A percentile compares a stretch with the other conserved stretches of the same genome.
Conservation (phyloP, 2,797 vertebrate species). For the Liparis tanakae region DNA sequence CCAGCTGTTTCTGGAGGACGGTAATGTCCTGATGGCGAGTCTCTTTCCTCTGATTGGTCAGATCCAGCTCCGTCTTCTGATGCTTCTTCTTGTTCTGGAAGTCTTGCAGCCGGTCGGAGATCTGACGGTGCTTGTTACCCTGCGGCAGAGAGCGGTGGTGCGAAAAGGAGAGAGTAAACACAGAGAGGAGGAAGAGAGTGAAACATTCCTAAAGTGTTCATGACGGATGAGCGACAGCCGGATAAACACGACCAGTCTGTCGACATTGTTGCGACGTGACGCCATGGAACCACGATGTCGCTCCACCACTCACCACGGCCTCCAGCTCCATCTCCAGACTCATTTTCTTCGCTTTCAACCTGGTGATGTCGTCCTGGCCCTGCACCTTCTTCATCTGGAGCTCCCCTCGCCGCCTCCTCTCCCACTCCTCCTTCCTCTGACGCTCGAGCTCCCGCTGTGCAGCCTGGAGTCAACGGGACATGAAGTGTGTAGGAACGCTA, state of each 20-base stretch:
- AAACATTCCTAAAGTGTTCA: neutral
- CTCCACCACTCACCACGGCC: constrained; percentile 87
- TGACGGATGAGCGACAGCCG: neutral
- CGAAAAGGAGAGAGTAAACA: neutral
- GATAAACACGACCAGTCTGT: neutral
- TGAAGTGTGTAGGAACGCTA: neutral
- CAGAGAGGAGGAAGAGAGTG: constrained; percentile 15
- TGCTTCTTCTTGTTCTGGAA: constrained; percentile 87
- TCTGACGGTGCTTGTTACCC: constrained; percentile 94
- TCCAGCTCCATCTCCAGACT: constrained; percentile 95
- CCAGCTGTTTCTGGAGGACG: constrained; percentile 89
- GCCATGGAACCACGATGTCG: neutral
- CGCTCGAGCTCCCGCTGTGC: constrained; percentile 93
- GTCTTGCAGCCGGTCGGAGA: constrained; percentile 91
- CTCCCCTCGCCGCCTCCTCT: constrained; percentile 90
- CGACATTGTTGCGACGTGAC: neutral
- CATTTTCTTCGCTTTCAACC: constrained; percentile 90
- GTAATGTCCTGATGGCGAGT: constrained; percentile 88
- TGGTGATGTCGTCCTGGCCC: constrained; percentile 92
- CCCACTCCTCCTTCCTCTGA: constrained; percentile 91
- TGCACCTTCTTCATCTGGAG: constrained; percentile 89
- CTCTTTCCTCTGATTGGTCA: constrained; percentile 88
- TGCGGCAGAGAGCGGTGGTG: constrained; percentile 62
- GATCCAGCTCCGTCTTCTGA: constrained; percentile 88
- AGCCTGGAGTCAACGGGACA: constrained; percentile 78